These are phyloP conservation scores for Leptinotarsa juncta DNA, from an alignment of 2,888 invertebrate genomes.

Conservation along the genomic window DNA sequence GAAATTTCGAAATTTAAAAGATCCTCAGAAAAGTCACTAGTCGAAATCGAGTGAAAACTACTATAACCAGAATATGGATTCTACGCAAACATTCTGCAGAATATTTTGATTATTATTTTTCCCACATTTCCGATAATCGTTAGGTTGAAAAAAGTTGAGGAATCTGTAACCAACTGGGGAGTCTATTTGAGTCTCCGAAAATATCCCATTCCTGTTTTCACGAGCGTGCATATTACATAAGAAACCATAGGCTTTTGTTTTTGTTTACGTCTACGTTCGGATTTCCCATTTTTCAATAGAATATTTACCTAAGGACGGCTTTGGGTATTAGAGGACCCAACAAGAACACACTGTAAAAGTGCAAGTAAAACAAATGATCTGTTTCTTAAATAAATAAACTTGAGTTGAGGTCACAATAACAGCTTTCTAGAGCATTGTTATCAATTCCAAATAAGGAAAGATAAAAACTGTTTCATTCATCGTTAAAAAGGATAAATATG, in stretches of 20 bases:
- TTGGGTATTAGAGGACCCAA: background rate
- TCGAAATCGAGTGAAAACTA: too few species aligned
- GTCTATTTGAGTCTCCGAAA: too few species aligned
- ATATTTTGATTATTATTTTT: too few species aligned
- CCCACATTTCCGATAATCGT: too few species aligned
- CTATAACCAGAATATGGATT: too few species aligned
- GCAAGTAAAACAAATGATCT: constrained; percentile 7
- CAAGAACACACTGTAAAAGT: background rate
- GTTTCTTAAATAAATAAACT: constrained; percentile 9
- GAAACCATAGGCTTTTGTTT: constrained; percentile 1
- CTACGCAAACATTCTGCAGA: too few species aligned
- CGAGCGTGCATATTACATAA: background rate
- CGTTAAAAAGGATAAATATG: constrained; percentile 14
- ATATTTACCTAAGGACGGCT: background rate
- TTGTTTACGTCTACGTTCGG: constrained; percentile 5
- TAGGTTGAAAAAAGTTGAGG: too few species aligned
- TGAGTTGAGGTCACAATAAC: background rate
- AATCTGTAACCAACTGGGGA: background rate
- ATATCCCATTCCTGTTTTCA: background rate
- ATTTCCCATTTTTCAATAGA: background rate
- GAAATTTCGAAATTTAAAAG: too few species aligned
- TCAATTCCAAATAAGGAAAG: constrained; percentile 8
- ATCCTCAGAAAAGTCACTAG: too few species aligned
- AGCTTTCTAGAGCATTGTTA: constrained; percentile 8
- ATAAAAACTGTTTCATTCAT: constrained; percentile 10